Evolutionary conservation across 1,140 invertebrate genomes (phyloP), one percentile per base, ranked within the genome.

Genomic region (Zophobas morio): DNA sequence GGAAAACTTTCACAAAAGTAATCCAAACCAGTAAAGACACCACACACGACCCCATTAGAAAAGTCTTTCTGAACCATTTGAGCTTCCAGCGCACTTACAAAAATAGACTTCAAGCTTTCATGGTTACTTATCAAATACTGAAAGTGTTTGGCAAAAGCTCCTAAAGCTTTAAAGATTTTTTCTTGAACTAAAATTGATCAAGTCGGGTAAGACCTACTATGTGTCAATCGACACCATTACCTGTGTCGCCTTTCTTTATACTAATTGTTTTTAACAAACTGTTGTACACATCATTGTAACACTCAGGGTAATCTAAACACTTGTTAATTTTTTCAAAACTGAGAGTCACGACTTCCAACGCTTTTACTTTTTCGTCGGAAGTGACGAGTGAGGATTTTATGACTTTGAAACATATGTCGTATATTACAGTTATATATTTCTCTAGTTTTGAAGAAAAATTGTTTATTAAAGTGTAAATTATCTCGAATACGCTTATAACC

Each of bases 381-480:
- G n/a, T 49, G 32, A 63, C 42, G 51, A 32, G 47, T 34, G 32
- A 75, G 6, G 51, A 73, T 47, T 53, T 75, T 6, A 75, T 46
- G 4, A 78, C 40, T 54, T 63, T 71, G 35, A 71, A n/a, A 39
- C 63, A 79, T 35, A 71, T 32, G 47, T 54, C 57, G 70, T 71
- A 70, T 60, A 81, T 78, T 63, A 56, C 70, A 60, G 75, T 51
- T 60, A 74, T 63, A 74, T 74, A 73, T 76, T 80, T 81, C 73
- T 70, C 33, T 33, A 76, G 77, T 78, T 79, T 79, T 6, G 33
- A 8, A 4, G 79, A 37, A 79, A 82, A 83, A 78, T 82, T 84
- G 60, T 83, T 83, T 2, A 84, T 54, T 1, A 84, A 39, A 20
- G 75, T 76, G 66, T 81, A 80, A 40, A 84, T 53, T 66, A 84